Base-by-base conservation (phyloP, 2,113 vertebrate species). In the Empidonax traillii region DNA sequence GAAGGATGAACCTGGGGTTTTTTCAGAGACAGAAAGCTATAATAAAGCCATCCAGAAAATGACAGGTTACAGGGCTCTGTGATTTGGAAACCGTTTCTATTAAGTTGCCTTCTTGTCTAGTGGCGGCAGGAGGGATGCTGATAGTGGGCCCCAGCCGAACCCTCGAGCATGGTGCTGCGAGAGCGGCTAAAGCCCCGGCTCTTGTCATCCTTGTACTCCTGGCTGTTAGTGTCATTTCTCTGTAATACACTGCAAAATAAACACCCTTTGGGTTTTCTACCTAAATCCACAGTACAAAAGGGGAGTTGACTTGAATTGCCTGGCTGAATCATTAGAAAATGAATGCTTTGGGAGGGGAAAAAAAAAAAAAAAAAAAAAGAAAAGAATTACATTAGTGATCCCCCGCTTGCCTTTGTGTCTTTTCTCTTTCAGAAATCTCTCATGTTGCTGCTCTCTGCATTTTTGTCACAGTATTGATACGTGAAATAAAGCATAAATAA, bases 31-130 rank as follows among this genome's bases (percentile, higher is more conserved):
- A 21, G 79, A 96, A 95, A 94, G 93, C 91, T 96, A 43, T 97
- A 97, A 98, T 98, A 97, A 98, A 98, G 96, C 96, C 96, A 97
- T 96, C 97, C 94, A 96, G 94, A 95, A 98, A 97, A 98, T 98
- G 97, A 97, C 98, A 98, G 98, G 97, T 98, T 98, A 95, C 97
- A 95, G 94, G 93, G 84, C 88, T 97, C 92, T 97, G 95, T 97
- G 97, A 97, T 98, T 97, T 94, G 96, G 96, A 94, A 93, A 96
- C 84, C 18, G 84, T 97, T 97, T 96, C 96, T 97, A 92, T 97
- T 97, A 97, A 97, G 97, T 97, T 96, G 95, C 97, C 96, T 98
- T 94, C 93, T 95, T 94, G 96, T 96, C 94, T 96, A 66, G 52
- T 85, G 96, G 86, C 35, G 3, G 95, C 33, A 1, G 94, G 94